A percentile compares a stretch with the other conserved stretches of the same genome.
Conservation (phyloP, 2,888 invertebrate genomes). For the Dexiosoma caninum region DNA sequence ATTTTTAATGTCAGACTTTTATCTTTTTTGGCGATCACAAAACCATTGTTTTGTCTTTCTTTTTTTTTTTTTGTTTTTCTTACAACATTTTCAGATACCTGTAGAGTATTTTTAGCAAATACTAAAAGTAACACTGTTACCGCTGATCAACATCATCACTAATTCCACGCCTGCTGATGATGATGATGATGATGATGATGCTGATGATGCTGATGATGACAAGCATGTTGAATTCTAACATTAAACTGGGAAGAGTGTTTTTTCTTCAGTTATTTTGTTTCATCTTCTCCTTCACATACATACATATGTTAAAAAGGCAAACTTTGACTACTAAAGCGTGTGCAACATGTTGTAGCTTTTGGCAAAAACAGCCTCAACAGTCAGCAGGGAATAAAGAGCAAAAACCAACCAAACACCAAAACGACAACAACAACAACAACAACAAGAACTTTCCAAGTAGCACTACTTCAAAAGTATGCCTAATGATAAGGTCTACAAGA, state of each 20-base stretch:
- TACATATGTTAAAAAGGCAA: conserved; percentile 57
- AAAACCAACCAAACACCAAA: background rate
- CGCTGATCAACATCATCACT: conserved; percentile 27
- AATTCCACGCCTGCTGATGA: conserved; percentile 28
- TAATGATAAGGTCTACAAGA: conserved; percentile 63
- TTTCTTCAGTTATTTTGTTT: background rate
- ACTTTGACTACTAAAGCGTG: conserved; percentile 60
- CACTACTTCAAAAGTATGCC: conserved; percentile 58
- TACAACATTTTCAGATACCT: background rate
- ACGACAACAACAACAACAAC: too few species aligned
- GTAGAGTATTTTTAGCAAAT: background rate
- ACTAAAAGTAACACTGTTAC: background rate
- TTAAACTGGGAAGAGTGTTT: conserved; percentile 23
- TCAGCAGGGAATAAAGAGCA: conserved; percentile 3
- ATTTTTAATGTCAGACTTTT: background rate
- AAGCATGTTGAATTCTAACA: conserved; percentile 48
- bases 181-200: too few species aligned
- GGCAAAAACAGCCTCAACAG: conserved; percentile 42
- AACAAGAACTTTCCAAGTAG: conserved; percentile 37
- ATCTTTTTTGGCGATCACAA: background rate
- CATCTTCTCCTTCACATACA: conserved; percentile 26
- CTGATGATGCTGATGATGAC: conserved; percentile 37
- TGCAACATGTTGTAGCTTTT: conserved; percentile 54
- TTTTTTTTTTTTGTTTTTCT: background rate
- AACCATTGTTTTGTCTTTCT: background rate